Conservation (phyloP, 2,888 invertebrate species). For the Idaea straminata region DNA sequence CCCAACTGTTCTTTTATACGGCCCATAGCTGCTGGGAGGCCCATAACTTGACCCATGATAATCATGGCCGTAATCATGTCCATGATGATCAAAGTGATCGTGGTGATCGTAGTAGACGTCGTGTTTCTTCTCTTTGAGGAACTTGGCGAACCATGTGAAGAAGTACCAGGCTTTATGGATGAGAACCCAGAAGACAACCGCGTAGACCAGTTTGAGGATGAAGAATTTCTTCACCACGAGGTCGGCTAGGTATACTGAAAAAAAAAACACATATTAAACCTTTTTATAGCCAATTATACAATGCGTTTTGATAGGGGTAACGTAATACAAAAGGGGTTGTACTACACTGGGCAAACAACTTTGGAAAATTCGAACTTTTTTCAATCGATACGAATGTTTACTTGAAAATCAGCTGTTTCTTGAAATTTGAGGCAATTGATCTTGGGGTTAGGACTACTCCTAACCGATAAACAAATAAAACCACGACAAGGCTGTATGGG, state of each 20-base stretch:
- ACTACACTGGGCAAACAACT: too few relatives aligned
- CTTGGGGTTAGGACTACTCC: too few relatives aligned
- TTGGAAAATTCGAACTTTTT: too few relatives aligned
- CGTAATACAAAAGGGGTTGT: too few relatives aligned
- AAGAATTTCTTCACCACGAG: slow-evolving; percentile 69
- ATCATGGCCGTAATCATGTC: slow-evolving; percentile 20
- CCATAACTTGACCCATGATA: slow-evolving; percentile 8
- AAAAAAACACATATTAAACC: slow-evolving; percentile 1
- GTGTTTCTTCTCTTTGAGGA: slow-evolving; percentile 63
- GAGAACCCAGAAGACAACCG: slow-evolving; percentile 65
- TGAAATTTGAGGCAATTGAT: too few relatives aligned
- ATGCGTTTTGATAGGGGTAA: too few relatives aligned
- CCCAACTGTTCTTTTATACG: slow-evolving; percentile 33
- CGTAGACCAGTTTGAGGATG: slow-evolving; percentile 65
- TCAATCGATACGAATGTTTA: too few relatives aligned
- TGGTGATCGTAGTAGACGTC: slow-evolving; percentile 40
- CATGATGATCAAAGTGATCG: slow-evolving; percentile 30
- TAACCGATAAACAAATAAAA: too few relatives aligned
- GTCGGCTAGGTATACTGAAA: slow-evolving; percentile 69
- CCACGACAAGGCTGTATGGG: too few relatives aligned
- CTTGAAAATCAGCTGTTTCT: too few relatives aligned
- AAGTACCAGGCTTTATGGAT: slow-evolving; percentile 74
- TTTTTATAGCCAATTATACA: too few relatives aligned
- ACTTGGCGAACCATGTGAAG: slow-evolving; percentile 65
- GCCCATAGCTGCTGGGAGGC: slow-evolving; percentile 30